Evolutionary conservation across 2,888 invertebrate species (phyloP).

Genomic region (Chesias legatella): DNA sequence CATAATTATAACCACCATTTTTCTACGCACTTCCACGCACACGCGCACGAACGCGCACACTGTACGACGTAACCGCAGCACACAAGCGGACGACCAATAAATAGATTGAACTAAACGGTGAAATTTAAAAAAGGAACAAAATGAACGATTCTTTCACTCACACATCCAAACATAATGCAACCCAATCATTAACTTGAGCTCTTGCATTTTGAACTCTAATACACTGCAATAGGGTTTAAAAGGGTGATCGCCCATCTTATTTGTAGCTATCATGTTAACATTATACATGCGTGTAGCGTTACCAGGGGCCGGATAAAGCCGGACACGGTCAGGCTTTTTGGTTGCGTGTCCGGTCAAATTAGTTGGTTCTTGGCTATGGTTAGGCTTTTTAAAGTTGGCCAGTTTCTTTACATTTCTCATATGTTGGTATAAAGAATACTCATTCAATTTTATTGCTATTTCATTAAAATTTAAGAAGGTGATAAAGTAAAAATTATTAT

Average conservation of each 20-base stretch:
- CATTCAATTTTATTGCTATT: too few relatives aligned
- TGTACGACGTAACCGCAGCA: conserved; percentile 54
- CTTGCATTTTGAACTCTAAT: conserved; percentile 36
- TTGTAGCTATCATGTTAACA: conserved; percentile 69
- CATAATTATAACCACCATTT: conserved; percentile 67
- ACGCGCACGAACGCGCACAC: conserved; percentile 31
- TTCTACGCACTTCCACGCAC: conserved; percentile 75
- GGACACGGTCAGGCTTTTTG: too few relatives aligned
- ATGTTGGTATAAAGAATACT: too few relatives aligned
- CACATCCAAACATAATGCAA: conserved; percentile 66
- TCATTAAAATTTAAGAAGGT: too few relatives aligned
- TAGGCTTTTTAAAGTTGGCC: too few relatives aligned
- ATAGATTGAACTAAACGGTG: conserved; percentile 81
- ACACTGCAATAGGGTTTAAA: conserved; percentile 32
- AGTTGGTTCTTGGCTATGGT: too few relatives aligned
- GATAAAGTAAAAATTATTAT: too few relatives aligned
- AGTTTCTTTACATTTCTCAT: too few relatives aligned
- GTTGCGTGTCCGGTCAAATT: too few relatives aligned
- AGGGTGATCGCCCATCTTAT: conserved; percentile 33
- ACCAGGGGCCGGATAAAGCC: too few relatives aligned
- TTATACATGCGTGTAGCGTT: conserved; percentile 69
- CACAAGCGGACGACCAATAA: conserved; percentile 71
- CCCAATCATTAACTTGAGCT: conserved; percentile 63
- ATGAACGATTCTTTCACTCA: conserved; percentile 71
- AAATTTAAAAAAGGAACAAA: conserved; percentile 80